A percentile compares a stretch with the other conserved stretches of the same genome.
phyloP scores from a whole-genome alignment of 2,113 vertebrate genomes.

The Lophura nycthemera region DNA sequence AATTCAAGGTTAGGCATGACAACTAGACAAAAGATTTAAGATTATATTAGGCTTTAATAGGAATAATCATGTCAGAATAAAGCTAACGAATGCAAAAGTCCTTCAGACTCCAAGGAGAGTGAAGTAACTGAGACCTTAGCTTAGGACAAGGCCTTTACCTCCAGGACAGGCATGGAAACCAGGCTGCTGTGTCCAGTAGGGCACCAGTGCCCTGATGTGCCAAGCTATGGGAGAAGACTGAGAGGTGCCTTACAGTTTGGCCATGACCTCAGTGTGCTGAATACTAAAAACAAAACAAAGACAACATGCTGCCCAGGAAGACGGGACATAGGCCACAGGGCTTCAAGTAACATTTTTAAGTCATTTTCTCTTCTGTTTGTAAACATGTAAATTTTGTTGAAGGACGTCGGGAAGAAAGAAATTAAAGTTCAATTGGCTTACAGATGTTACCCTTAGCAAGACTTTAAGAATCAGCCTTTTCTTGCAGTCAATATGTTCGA shows the following conservation, averaged over 20 bases:
- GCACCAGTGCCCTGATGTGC: accelerated
- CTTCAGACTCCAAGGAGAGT: background rate
- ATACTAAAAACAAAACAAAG: background rate
- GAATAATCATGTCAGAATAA: background rate
- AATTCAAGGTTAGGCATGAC: background rate
- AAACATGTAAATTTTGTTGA: background rate
- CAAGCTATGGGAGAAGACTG: background rate
- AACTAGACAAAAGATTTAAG: background rate
- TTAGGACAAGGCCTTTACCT: background rate
- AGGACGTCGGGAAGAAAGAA: background rate
- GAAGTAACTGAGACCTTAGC: background rate
- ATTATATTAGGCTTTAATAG: background rate
- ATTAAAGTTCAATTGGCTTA: background rate
- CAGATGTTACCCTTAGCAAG: background rate
- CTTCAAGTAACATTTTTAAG: background rate
- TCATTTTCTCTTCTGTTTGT: background rate
- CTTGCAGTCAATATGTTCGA: conserved; percentile 25
- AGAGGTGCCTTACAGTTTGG: background rate
- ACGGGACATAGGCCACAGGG: background rate
- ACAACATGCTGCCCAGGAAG: too few relatives aligned
- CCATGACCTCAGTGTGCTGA: background rate
- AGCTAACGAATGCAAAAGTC: background rate
- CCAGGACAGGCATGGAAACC: background rate
- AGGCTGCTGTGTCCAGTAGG: background rate
- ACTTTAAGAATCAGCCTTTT: background rate